phyloP scores from a whole-genome alignment of 2,888 invertebrate species.

The Phragmatobia fuliginosa region DNA sequence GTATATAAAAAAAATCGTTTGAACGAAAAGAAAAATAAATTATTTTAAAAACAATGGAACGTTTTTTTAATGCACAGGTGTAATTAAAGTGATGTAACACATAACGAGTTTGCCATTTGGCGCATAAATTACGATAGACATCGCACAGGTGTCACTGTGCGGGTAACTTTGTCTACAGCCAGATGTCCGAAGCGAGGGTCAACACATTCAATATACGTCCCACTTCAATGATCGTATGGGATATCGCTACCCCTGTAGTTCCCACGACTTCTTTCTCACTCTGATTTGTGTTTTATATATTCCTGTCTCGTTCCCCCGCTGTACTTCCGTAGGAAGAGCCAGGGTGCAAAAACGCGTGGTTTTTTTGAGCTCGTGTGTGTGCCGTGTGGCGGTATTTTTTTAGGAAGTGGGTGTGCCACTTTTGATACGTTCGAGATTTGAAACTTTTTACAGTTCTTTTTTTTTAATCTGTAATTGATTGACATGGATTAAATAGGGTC shows the following conservation, averaged over 20 bases:
- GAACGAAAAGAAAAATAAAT: constrained; percentile 59
- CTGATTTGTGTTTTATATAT: constrained; percentile 37
- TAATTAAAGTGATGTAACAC: constrained; percentile 19
- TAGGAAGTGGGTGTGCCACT: constrained; percentile 41
- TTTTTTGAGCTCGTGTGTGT: constrained; percentile 79
- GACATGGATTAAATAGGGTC: background rate
- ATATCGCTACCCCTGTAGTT: constrained; percentile 83
- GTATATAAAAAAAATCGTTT: constrained; percentile 40
- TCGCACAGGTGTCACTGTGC: constrained; percentile 66
- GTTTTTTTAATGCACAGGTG: constrained; percentile 23
- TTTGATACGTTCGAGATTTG: constrained; percentile 32
- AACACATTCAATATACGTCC: constrained; percentile 66
- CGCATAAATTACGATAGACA: constrained; percentile 61
- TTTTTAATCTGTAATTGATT: constrained; percentile 14
- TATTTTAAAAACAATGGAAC: constrained; percentile 52
- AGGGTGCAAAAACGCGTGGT: constrained; percentile 80
- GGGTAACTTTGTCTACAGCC: constrained; percentile 31
- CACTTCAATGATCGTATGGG: constrained; percentile 82
- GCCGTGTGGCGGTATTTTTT: constrained; percentile 71
- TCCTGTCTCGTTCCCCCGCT: constrained; percentile 54
- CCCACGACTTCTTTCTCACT: constrained; percentile 76
- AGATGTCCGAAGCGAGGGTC: constrained; percentile 60
- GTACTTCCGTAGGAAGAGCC: constrained; percentile 81
- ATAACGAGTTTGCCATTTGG: constrained; percentile 50
- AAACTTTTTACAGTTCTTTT: constrained; percentile 14